Evolutionary conservation across 2,888 invertebrate species (phyloP).

Genomic region (Odontothrips loti): DNA sequence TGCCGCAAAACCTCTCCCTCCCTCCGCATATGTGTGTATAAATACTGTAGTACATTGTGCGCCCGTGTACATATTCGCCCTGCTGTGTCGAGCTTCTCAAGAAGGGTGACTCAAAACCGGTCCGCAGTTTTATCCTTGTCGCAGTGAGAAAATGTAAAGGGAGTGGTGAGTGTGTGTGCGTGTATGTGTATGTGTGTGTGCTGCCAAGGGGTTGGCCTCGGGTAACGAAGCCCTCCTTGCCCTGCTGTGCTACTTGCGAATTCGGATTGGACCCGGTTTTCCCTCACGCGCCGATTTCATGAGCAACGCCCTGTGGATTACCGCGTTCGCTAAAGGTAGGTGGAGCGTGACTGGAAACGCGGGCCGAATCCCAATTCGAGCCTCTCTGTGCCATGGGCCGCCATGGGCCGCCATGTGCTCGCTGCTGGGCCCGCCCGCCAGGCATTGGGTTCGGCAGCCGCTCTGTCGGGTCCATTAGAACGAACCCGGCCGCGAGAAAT

Average conservation of each 20-base stretch:
- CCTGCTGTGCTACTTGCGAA: neutral
- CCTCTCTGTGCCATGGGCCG: neutral
- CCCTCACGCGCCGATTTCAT: neutral
- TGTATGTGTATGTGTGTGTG: neutral
- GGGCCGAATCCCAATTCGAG: neutral
- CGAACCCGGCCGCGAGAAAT: no score
- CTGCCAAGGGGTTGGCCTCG: no score
- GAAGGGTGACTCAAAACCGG: neutral
- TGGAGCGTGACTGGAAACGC: neutral
- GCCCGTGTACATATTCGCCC: neutral
- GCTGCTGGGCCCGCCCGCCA: no score
- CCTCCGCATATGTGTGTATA: neutral
- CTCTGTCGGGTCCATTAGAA: no score
- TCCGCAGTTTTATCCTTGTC: neutral
- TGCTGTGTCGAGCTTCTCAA: neutral
- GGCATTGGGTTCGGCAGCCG: no score
- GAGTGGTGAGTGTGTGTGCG: neutral
- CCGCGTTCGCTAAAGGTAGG: constrained; percentile 25
- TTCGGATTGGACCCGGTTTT: neutral
- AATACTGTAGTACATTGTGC: neutral
- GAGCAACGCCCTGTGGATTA: constrained; percentile 25
- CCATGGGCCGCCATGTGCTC: neutral
- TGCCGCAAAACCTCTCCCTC: neutral
- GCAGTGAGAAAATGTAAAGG: neutral
- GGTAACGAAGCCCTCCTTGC: neutral